A percentile compares a stretch with the other conserved stretches of the same genome.
These are phyloP conservation scores for Listrodromus nycthemerus DNA, from an alignment of 2,888 invertebrate species.

Conservation along the genomic window DNA sequence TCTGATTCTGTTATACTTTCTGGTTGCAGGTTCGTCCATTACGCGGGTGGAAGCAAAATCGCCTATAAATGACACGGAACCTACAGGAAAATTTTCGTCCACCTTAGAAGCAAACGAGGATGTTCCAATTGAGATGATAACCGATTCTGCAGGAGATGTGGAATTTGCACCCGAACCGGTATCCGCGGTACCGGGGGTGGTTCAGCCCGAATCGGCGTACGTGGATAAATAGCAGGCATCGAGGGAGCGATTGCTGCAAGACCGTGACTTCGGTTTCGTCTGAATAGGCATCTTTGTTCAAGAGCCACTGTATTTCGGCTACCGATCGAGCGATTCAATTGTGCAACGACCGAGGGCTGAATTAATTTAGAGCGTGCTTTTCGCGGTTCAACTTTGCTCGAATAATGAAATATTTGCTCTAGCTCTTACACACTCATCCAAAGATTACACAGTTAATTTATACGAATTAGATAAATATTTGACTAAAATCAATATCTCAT, in stretches of 20 bases:
- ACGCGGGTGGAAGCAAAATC: constrained; percentile 13
- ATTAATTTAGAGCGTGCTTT: constrained; percentile 1
- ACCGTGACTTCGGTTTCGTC: constrained; percentile 49
- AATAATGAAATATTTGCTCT: neutral
- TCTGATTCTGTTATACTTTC: neutral
- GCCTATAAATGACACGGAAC: constrained; percentile 18
- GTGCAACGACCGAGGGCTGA: neutral
- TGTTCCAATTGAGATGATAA: constrained; percentile 15
- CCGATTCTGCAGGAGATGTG: constrained; percentile 17
- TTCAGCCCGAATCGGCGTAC: constrained; percentile 25
- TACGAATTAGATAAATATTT: constrained; percentile 58
- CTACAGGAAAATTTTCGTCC: constrained; percentile 13
- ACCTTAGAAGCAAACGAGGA: constrained; percentile 15
- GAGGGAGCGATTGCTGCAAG: constrained; percentile 28
- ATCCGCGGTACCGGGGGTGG: constrained; percentile 1
- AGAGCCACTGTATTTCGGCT: neutral
- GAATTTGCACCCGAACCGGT: constrained; percentile 22
- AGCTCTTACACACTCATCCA: constrained; percentile 78
- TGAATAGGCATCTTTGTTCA: constrained; percentile 8
- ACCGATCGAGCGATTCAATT: neutral
- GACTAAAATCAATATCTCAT: neutral
- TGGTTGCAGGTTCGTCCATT: constrained; percentile 50
- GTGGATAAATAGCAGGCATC: constrained; percentile 20
- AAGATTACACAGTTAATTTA: constrained; percentile 84
- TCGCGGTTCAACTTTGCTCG: neutral